Evolutionary conservation across 2,113 vertebrate species (phyloP), one percentile per base, ranked within the genome.

Genomic region (Phaethornis superciliosus): DNA sequence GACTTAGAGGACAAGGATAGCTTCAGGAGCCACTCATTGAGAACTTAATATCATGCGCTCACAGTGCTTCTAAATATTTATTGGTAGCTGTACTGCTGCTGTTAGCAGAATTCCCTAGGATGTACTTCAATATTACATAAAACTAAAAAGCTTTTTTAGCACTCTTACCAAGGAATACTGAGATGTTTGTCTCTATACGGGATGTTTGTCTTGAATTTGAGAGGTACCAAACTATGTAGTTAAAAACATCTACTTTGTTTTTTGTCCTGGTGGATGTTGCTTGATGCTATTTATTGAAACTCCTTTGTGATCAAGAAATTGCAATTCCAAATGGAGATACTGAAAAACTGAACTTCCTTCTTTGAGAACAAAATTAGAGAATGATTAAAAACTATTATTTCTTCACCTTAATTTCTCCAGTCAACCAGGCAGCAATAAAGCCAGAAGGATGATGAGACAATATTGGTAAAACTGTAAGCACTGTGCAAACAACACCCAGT

Each of bases 161-260:
- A 74, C 47, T 85, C 20, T 83, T 82, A 82, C n/a, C 14, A 69
- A 47, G 49, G 51, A 80, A 44, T 78, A 83, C 35, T 7, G 75
- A 80, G 46, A 62, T 85, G 30, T 83, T 94, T 91, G 23, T 77
- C 51, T 47, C 4, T 0, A 22, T 85, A 33, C 59, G 88, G 79
- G 88, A 70, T 88, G 82, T 85, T 96, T 93, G 76, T 91, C 26
- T 65, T 70, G 32, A 88, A 74, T 88, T 77, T 83, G 89, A 85
- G 51, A 85, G 47, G 27, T 90, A 60, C 51, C 26, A 46, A 85
- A 77, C 8, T 9, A 5, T 67, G 42, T 70, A 74, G 59, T 88
- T 82, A 68, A 82, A 79, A 83, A 9, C 35, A 28, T 40, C 26
- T 49, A 1, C 4, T 15, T 52, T 13, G 4, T 15, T 51, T 13